phyloP scores from a whole-genome alignment of 2,797 vertebrate genomes.

The Sebastes hopkinsi region DNA sequence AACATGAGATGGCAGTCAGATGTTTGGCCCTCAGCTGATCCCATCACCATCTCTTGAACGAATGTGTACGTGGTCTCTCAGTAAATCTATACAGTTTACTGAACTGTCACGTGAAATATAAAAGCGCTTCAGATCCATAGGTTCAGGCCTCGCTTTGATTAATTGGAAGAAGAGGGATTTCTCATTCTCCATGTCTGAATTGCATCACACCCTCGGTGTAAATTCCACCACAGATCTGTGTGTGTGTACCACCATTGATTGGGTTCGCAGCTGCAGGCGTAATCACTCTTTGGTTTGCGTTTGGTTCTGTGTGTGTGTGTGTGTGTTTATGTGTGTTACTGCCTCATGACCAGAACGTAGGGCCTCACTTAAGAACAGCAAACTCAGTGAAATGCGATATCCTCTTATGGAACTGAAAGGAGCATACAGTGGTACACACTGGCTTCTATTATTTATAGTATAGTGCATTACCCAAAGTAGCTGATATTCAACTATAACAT shows the following conservation, averaged over 20 bases:
- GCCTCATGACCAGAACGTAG: constrained; percentile 44
- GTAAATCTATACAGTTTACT: constrained; percentile 8
- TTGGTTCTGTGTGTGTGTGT: background rate
- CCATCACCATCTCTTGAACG: background rate
- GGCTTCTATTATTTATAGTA: constrained; percentile 50
- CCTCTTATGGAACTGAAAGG: constrained; percentile 55
- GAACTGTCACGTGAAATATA: constrained; percentile 13
- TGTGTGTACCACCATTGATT: constrained; percentile 21
- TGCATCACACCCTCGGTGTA: background rate
- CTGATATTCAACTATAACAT: background rate
- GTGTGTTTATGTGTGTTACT: constrained; percentile 1
- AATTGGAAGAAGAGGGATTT: background rate
- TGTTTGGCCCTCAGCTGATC: constrained; percentile 50
- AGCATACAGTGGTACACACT: background rate
- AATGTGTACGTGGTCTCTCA: background rate
- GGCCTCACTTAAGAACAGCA: constrained; percentile 44
- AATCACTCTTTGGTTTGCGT: constrained; percentile 35
- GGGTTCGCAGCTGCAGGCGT: constrained; percentile 41
- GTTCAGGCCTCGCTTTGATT: constrained; percentile 13
- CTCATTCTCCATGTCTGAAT: constrained; percentile 1
- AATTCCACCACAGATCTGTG: constrained; percentile 25
- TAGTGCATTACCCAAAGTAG: constrained; percentile 28
- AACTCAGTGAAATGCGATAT: constrained; percentile 59
- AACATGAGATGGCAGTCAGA: constrained; percentile 30
- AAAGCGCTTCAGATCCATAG: background rate